Evolutionary conservation across 1,140 invertebrate species (phyloP), one percentile per base, ranked within the genome.

Genomic region (Plutomurus gul): DNA sequence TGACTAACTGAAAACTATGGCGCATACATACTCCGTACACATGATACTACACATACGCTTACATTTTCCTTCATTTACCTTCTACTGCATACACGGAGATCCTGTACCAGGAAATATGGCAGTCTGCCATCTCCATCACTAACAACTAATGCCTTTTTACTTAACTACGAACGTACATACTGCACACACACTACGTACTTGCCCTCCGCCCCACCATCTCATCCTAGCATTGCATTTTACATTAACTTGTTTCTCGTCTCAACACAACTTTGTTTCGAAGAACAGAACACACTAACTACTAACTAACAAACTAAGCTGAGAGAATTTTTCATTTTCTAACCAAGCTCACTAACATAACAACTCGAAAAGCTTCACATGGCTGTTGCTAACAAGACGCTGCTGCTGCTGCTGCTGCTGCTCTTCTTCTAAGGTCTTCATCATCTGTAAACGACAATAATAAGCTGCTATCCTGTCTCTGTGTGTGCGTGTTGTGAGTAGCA

Each of bases 91-190:
- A n/a, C n/a, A n/a, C n/a, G n/a, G n/a, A n/a, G n/a, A n/a, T n/a
- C n/a, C n/a, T n/a, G 25, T 33, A 47, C 43, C 25, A 76, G 22
- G 49, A 51, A 76, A 76, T 47, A 76, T 76, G 75, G 75, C 75
- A 76, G 75, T 76, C 37, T 76, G 75, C 75, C 75, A 76, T 76
- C 33, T 76, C 47, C 49, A 76, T 56, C 75, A 76, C 43, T 75
- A 65, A 65, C 56, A 65, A 25, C 51, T 56, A 56, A 56, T 65
- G 56, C 56, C n/a, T 30, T 30, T 65, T 65, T 65, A 65, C 56
- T 65, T 33, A 33, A 36, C 20, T 56, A 56, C 51, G 18, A n/a
- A n/a, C n/a, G 56, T 36, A 36, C 56, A 65, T 16, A n/a, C n/a
- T 3, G n/a, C 8, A 27, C 11, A 4, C n/a, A 27, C 22, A 51